Evolutionary conservation across 2,113 vertebrate genomes (phyloP).

Genomic region (Carollia perspicillata): DNA sequence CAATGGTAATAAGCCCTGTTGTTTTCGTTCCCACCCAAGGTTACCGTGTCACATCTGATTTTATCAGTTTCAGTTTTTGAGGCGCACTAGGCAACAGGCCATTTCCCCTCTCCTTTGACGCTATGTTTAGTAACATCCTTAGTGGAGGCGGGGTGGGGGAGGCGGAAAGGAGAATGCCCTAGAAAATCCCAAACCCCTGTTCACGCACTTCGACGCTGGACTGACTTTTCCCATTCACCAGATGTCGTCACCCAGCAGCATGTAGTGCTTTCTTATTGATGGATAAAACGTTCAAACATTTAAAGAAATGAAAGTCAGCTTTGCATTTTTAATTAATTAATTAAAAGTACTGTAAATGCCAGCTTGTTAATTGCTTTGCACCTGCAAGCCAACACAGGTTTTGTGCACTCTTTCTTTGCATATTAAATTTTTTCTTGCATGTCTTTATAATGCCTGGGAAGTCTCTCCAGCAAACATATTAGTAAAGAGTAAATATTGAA

Average conservation of each 20-base stretch:
- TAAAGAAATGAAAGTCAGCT: constrained; percentile 91
- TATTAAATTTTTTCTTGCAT: constrained; percentile 87
- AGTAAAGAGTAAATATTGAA: constrained; percentile 99
- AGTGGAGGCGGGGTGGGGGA: neutral
- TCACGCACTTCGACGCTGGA: constrained; percentile 52
- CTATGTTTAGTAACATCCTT: constrained; percentile 34
- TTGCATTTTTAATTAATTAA: constrained; percentile 97
- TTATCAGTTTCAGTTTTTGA: constrained; percentile 62
- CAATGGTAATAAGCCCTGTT: constrained; percentile 50
- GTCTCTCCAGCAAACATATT: constrained; percentile 94
- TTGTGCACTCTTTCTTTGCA: constrained; percentile 88
- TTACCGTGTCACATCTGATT: constrained; percentile 61
- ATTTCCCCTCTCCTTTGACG: neutral
- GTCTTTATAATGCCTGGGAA: constrained; percentile 90
- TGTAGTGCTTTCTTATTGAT: constrained; percentile 87
- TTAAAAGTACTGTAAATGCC: constrained; percentile 97
- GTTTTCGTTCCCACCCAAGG: constrained; percentile 66
- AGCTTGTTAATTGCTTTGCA: constrained; percentile 98
- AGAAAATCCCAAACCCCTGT: constrained; percentile 55
- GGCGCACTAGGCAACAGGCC: constrained; percentile 29
- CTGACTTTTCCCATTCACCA: constrained; percentile 80
- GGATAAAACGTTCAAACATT: constrained; percentile 92
- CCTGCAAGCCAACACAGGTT: constrained; percentile 94
- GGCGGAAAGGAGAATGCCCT: neutral
- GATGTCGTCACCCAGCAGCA: constrained; percentile 80